Percentiles rank a stretch among this genome's conserved stretches.
Conservation (phyloP, 1,140 invertebrate species). For the Diprion similis region DNA sequence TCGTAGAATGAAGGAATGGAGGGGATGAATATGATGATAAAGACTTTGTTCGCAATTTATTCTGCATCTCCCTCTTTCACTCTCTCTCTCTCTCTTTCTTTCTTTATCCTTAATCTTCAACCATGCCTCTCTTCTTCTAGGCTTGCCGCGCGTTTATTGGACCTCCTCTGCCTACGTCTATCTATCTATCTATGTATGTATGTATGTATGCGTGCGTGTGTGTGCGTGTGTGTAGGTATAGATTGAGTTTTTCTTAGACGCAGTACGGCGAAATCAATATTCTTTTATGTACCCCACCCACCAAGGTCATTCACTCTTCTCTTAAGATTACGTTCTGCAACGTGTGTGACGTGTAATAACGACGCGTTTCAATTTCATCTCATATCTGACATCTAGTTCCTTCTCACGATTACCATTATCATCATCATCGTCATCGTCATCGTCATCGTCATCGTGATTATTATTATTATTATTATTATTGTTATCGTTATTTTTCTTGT, state of each 20-base stretch:
- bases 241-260: constrained; percentile 3
- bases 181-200: neutral
- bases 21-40: too few species aligned
- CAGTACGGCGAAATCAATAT: neutral
- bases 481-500: too few species aligned
- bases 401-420: too few species aligned
- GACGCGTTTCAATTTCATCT: too few species aligned
- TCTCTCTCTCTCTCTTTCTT: too few species aligned
- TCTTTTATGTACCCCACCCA: neutral
- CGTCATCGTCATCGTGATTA: too few species aligned
- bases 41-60: too few species aligned
- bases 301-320: neutral
- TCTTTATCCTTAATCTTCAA: neutral
- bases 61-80: too few species aligned
- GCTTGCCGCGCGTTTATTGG: neutral
- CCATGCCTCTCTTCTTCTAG: neutral
- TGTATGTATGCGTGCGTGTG: neutral
- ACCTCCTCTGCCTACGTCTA: too few species aligned
- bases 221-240: neutral
- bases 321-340: neutral
- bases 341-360: neutral
- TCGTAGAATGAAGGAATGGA: neutral
- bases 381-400: too few species aligned
- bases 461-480: too few species aligned
- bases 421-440: too few species aligned